These are phyloP conservation scores for Blastomussa wellsi DNA, from an alignment of 92 coral and sea anemone genomes.

Conservation along the genomic window DNA sequence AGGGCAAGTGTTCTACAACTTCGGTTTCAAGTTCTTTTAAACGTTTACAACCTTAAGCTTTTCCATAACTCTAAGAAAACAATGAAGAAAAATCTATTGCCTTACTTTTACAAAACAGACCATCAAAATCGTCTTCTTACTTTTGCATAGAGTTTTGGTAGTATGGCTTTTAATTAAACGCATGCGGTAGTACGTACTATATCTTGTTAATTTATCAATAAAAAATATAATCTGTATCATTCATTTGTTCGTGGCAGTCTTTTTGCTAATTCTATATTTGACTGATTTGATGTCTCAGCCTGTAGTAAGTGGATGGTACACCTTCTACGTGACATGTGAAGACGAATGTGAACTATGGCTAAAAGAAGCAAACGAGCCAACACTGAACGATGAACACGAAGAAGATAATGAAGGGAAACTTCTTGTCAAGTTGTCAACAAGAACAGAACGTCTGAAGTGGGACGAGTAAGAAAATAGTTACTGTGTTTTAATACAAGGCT, in stretches of 20 bases:
- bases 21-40: background rate
- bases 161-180: background rate
- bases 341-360: conserved; percentile 64
- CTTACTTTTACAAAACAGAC: background rate
- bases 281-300: conserved; percentile 30
- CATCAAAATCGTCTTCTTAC: background rate
- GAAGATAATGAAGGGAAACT: background rate
- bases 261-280: background rate
- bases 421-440: background rate
- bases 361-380: conserved; percentile 26
- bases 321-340: conserved; percentile 60
- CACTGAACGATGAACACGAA: background rate
- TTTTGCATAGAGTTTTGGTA: background rate
- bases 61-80: background rate
- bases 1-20: background rate
- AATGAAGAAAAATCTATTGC: background rate
- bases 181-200: background rate
- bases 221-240: too few species aligned
- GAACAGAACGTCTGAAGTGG: conserved; percentile 32
- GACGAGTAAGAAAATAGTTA: conserved; percentile 15
- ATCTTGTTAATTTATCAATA: too few species aligned
- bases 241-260: background rate
- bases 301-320: conserved; percentile 42
- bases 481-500: background rate
- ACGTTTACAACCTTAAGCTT: too few species aligned